Base-by-base conservation (phyloP, 2,888 invertebrate genomes). In the Pachliopta kotzebuea region DNA sequence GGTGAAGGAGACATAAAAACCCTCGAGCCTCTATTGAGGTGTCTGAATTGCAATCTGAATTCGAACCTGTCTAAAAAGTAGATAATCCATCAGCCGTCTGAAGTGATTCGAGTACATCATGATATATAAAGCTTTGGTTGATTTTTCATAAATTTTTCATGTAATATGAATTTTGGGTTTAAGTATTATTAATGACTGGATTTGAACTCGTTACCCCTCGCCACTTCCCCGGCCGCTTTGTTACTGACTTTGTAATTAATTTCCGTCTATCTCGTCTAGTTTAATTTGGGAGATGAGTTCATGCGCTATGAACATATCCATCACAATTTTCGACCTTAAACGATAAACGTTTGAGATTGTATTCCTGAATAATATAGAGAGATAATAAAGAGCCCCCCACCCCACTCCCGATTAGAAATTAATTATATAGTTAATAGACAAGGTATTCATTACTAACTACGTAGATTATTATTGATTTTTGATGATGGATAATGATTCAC, bases 231-330 rank as follows among this genome's bases (percentile, higher is more conserved):
- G 20, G 55, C 50, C 50, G 58, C 49, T 59, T 50, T 62, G 49
- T 64, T 49, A 52, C 50, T 26, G 24, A 60, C 56, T 64, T 31
- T 23, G 56, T 64, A 60, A 64, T 64, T 64, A 60, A 50, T 60
- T 60, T 20, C 45, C 58, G 62, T 59, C 60, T 17, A 42, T 50
- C 56, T 49, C 24, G 31, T 26, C 56, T 64, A 64, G 60, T 64
- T 55, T 60, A 55, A 64, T 64, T 60, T 56, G 21, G 50, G 50
- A 59, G 50, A 64, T 60, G 60, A 64, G 60, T 64, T 56, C 56
- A 64, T 56, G 60, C 37, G 37, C 37, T 37, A 1, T 14, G 14
- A 37, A 14, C 14, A 37, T 37, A 37, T 11, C 37, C 14, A 2
- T 37, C 37, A 37, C 37, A 17, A 37, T 37, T 14, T 60, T 56